Evolutionary conservation across 2,113 vertebrate genomes (phyloP).

Genomic region (Hymenochirus boettgeri): DNA sequence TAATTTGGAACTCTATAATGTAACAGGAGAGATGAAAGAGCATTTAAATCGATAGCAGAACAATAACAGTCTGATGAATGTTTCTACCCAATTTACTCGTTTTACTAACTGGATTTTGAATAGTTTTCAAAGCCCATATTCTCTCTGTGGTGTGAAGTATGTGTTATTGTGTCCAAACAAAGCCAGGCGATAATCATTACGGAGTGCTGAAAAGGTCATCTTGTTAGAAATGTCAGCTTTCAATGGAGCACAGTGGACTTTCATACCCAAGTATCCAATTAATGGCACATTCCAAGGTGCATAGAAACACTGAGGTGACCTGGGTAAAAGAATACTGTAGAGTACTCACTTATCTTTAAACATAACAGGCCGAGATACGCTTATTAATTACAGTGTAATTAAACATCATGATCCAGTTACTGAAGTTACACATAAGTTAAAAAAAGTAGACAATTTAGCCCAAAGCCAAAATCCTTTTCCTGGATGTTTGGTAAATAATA

Average conservation of each 20-base stretch:
- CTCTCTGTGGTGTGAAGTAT: slow-evolving; percentile 66
- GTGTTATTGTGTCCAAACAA: slow-evolving; percentile 86
- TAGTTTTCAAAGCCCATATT: slow-evolving; percentile 73
- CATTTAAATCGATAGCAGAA: slow-evolving; percentile 93
- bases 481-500: too few species aligned
- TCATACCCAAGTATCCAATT: slow-evolving; percentile 89
- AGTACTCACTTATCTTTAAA: slow-evolving; percentile 56
- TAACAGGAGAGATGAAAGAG: slow-evolving; percentile 91
- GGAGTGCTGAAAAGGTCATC: slow-evolving; percentile 98
- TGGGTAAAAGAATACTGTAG: slow-evolving; percentile 62
- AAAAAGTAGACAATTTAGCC: too few species aligned
- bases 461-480: too few species aligned
- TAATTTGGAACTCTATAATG: slow-evolving; percentile 90
- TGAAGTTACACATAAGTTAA: too few species aligned
- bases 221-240: slow-evolving; percentile 98
- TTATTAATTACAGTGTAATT: slow-evolving; percentile 50
- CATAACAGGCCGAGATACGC: slow-evolving; percentile 57
- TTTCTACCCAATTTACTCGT: slow-evolving; percentile 88
- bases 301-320: slow-evolving; percentile 65
- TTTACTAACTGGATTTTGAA: slow-evolving; percentile 79
- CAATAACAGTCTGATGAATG: slow-evolving; percentile 91
- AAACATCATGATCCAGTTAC: too few species aligned
- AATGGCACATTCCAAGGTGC: slow-evolving; percentile 74
- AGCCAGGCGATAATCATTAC: slow-evolving; percentile 94
- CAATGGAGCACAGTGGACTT: slow-evolving; percentile 85